Percentiles rank a stretch among this genome's conserved stretches.
These are phyloP conservation scores for Triplophysa rosa DNA, from an alignment of 2,113 vertebrate species.

Conservation along the genomic window DNA sequence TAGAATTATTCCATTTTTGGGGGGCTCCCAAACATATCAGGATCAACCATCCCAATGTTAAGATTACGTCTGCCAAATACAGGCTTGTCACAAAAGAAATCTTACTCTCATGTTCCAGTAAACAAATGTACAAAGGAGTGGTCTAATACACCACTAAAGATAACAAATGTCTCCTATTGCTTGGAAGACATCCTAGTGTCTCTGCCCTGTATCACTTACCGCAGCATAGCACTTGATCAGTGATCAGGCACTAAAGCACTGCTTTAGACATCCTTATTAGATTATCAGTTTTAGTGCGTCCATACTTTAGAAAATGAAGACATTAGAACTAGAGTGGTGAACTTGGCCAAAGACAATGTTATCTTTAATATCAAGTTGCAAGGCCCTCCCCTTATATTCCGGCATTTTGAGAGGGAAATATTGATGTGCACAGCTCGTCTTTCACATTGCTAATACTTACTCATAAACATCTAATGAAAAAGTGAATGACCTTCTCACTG, in stretches of 20 bases:
- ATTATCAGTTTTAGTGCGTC: constrained; percentile 31
- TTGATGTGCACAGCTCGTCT: constrained; percentile 19
- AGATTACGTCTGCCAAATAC: background rate
- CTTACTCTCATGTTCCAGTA: background rate
- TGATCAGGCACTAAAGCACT: constrained; percentile 30
- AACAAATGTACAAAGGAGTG: background rate
- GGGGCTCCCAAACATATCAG: background rate
- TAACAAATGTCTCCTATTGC: constrained; percentile 5
- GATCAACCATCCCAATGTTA: background rate
- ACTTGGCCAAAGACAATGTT: constrained; percentile 52
- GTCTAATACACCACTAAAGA: constrained; percentile 25
- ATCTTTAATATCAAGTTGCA: constrained; percentile 46
- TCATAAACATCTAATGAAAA: constrained; percentile 15
- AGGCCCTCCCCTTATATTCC: constrained; percentile 11
- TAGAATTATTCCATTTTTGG: background rate
- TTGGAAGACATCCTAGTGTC: constrained; percentile 7
- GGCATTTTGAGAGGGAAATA: constrained; percentile 23
- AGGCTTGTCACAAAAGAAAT: background rate
- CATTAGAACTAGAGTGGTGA: constrained; percentile 26
- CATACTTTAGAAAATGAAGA: constrained; percentile 12
- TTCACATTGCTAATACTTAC: constrained; percentile 22
- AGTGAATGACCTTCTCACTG: constrained; percentile 34
- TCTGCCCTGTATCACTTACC: constrained; percentile 32
- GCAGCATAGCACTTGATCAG: constrained; percentile 4
- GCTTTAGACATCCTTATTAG: constrained; percentile 34